phyloP scores from a whole-genome alignment of 1,140 invertebrate genomes.

The Notospermus geniculatus region DNA sequence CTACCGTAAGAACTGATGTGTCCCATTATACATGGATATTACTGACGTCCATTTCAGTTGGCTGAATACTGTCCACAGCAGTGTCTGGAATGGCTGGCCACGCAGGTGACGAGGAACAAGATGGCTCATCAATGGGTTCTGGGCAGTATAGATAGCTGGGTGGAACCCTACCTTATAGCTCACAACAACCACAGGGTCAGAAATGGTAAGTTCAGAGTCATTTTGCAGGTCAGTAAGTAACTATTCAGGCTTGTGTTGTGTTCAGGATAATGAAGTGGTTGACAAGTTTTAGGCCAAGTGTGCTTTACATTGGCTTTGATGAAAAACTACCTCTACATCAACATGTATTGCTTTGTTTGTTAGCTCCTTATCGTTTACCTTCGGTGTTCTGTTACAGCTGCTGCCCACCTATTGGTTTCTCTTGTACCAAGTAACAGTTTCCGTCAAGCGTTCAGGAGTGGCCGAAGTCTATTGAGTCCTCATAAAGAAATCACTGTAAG shows the following conservation, averaged over 20 bases:
- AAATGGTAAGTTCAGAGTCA: constrained; percentile 62
- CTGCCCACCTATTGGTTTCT: constrained; percentile 81
- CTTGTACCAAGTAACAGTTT: constrained; percentile 85
- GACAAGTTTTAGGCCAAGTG: too few relatives aligned
- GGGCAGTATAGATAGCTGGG: constrained; percentile 80
- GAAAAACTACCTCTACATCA: too few relatives aligned
- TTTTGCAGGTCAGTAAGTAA: too few relatives aligned
- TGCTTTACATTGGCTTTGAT: too few relatives aligned
- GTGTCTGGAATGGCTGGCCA: constrained; percentile 85
- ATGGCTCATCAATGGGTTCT: constrained; percentile 85
- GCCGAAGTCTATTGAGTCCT: constrained; percentile 57
- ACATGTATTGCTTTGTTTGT: too few relatives aligned
- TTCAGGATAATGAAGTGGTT: too few relatives aligned
- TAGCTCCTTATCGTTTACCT: background rate
- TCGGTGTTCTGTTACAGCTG: constrained; percentile 60
- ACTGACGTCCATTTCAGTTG: constrained; percentile 42
- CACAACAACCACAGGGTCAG: constrained; percentile 82
- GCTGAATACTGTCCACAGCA: constrained; percentile 85
- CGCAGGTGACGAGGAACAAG: constrained; percentile 78
- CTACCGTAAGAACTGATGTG: background rate
- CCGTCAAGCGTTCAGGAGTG: constrained; percentile 75
- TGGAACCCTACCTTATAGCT: constrained; percentile 83
- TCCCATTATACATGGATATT: background rate
- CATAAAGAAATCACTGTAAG: constrained; percentile 54
- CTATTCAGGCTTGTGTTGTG: too few relatives aligned